Percentiles rank a stretch among this genome's conserved stretches.
phyloP scores from a whole-genome alignment of 2,797 vertebrate species.

The Centroberyx gerrardi region DNA sequence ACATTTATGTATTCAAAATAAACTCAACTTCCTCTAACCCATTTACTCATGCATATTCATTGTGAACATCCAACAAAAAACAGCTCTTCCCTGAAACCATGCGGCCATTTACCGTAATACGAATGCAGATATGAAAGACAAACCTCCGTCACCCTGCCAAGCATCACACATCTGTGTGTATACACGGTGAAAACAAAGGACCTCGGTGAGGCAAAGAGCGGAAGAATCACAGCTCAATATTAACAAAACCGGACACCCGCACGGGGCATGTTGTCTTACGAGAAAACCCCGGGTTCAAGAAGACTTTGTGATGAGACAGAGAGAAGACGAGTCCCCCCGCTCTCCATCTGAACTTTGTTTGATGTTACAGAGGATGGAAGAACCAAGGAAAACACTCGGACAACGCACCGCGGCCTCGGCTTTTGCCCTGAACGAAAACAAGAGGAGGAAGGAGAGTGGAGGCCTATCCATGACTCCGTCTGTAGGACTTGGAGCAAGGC shows the following conservation, averaged over 20 bases:
- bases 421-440: conserved; percentile 46
- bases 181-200: conserved; percentile 46
- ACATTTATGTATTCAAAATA: conserved; percentile 28
- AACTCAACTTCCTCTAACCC: conserved; percentile 20
- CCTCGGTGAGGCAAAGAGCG: conserved; percentile 19
- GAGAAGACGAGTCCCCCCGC: conserved; percentile 2
- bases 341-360: conserved; percentile 47
- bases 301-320: conserved; percentile 37
- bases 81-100: conserved; percentile 31
- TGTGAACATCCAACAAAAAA: neutral
- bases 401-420: neutral
- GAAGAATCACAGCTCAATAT: conserved; percentile 41
- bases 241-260: conserved; percentile 47
- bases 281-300: conserved; percentile 27
- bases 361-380: conserved; percentile 53
- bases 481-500: conserved; percentile 3
- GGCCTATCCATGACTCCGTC: neutral
- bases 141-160: conserved; percentile 48
- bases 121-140: conserved; percentile 53
- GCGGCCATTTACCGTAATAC: conserved; percentile 32
- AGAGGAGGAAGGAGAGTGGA: conserved; percentile 33
- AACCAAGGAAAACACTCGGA: conserved; percentile 55
- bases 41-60: conserved; percentile 39
- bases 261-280: conserved; percentile 14
- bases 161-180: conserved; percentile 66